Base-by-base conservation (phyloP, 2,113 vertebrate species). In the Alosa alosa region DNA sequence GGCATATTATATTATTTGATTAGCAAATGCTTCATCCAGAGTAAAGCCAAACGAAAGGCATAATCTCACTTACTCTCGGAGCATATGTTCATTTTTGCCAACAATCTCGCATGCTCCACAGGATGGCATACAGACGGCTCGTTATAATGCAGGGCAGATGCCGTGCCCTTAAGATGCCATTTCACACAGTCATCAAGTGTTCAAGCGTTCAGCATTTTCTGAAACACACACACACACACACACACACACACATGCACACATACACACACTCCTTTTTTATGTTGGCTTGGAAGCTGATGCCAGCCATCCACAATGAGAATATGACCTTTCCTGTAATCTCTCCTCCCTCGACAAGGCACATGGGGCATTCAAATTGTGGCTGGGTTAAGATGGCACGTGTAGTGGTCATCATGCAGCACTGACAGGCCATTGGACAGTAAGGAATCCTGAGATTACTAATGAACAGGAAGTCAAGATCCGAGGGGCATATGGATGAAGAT, bases 301-400 rank as follows among this genome's bases (percentile, higher is more conserved):
- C 31, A 75, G 68, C 4, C 68, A 39, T 75, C 31, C 25, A 25
- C 68, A 75, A 75, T 75, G 25, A 75, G 68, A 13, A 64, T 22
- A 75, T 75, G 68, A 75, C 68, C 68, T 75, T 75, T 75, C 31
- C 68, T 31, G 68, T 75, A 75, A 75, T 75, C 68, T 75, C 68
- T n/a, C 10, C 68, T n/a, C 10, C 31, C 36, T 36, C 25, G 68
- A 75, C 68, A 36, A 15, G 68, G 68, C 13, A 0, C 68, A 36
- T 10, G 9, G 68, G 68, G 68, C 68, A 75, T 75, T 3, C 68
- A 75, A 25, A 75, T 75, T 39, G 7, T 5, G 81, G 31, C 6
- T 68, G 31, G 18, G 81, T 82, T 82, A 6, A 20, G 4, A 49
- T 46, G 10, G 13, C n/a, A 64, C 1, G 75, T 75, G 25, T 15